These are phyloP conservation scores for Harpagus bidentatus DNA, from an alignment of 2,113 vertebrate genomes.

Conservation along the genomic window DNA sequence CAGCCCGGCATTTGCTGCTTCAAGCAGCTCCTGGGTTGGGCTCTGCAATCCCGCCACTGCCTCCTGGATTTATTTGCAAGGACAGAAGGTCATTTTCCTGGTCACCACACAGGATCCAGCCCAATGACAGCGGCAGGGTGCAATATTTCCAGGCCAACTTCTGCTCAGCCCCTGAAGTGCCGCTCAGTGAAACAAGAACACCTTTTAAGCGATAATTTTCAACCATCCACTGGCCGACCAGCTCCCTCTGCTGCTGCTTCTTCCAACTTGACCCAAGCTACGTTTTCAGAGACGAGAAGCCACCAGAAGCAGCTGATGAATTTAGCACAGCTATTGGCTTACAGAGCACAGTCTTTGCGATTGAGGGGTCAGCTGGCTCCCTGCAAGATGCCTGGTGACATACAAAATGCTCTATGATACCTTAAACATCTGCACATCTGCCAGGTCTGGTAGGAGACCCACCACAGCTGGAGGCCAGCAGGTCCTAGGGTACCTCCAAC, in stretches of 20 bases:
- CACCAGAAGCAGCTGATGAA: not conserved
- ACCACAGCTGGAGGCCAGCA: not conserved
- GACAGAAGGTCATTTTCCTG: not conserved
- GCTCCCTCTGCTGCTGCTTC: conserved; percentile 63
- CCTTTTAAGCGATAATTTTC: not conserved
- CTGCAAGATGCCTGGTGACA: not conserved
- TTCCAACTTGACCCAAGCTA: not conserved
- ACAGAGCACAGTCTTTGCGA: not conserved
- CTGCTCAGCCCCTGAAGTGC: not conserved
- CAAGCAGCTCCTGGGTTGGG: not conserved
- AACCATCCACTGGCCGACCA: not conserved
- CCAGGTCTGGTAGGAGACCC: not conserved
- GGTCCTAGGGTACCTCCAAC: not conserved
- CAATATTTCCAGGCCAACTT: not conserved
- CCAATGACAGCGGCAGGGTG: not conserved
- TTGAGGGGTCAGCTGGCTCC: not conserved
- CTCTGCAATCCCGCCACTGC: not conserved
- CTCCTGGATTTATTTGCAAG: rapidly evolving
- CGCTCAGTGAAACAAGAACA: not conserved
- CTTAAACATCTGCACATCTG: not conserved
- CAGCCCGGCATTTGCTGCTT: not conserved
- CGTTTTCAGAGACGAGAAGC: not conserved
- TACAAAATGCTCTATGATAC: not conserved
- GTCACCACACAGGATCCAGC: not conserved
- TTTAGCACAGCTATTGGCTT: not conserved